Evolutionary conservation across 1,140 invertebrate species (phyloP).

Genomic region (Hyphantria cunea): DNA sequence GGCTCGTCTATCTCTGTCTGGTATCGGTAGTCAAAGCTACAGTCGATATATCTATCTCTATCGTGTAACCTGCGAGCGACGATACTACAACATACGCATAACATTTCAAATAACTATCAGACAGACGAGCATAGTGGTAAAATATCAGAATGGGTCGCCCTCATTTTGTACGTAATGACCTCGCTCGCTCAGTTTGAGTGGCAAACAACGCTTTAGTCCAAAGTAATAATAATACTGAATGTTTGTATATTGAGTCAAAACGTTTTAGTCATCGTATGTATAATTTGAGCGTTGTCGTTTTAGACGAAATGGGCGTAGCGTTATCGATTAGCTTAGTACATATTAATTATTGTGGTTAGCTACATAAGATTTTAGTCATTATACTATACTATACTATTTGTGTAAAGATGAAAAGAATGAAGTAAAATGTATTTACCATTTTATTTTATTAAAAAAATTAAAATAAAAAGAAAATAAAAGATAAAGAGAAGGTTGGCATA

Average conservation of each 20-base stretch:
- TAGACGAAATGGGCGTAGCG: not conserved
- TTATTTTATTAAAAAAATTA: too few species aligned
- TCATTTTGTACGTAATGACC: constrained; percentile 59
- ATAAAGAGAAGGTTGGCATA: too few species aligned
- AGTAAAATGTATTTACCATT: too few species aligned
- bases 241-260: constrained; percentile 4
- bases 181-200: constrained; percentile 43
- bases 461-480: too few species aligned
- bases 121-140: constrained; percentile 38
- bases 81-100: constrained; percentile 45
- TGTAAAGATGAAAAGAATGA: too few species aligned
- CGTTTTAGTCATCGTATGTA: constrained; percentile 13
- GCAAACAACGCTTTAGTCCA: constrained; percentile 13
- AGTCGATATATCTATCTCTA: constrained; percentile 41
- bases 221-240: constrained; percentile 25
- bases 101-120: constrained; percentile 26
- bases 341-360: too few species aligned
- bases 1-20: constrained; percentile 44
- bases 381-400: too few species aligned
- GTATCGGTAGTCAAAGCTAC: not conserved
- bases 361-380: too few species aligned
- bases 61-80: constrained; percentile 43
- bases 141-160: constrained; percentile 56
- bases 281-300: constrained; percentile 17
- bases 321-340: constrained; percentile 1